Evolutionary conservation across 2,888 invertebrate genomes (phyloP).

Genomic region (Tetragnatha montana): DNA sequence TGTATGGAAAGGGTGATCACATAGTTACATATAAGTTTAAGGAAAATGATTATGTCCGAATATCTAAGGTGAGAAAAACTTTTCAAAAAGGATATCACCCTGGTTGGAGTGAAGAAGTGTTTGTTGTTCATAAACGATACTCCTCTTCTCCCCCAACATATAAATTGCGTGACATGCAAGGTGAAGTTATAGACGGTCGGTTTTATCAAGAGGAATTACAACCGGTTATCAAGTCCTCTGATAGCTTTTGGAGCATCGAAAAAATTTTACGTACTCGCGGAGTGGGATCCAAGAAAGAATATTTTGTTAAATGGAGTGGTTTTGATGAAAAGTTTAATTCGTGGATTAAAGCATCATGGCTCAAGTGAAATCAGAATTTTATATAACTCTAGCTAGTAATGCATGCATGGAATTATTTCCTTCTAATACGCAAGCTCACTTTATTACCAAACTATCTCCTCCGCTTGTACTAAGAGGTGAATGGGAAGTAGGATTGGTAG

Average conservation of each 20-base stretch:
- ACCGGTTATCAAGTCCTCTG: slow-evolving; percentile 4
- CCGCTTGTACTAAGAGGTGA: slow-evolving; percentile 70
- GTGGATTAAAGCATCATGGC: slow-evolving; percentile 26
- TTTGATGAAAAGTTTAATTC: slow-evolving; percentile 9
- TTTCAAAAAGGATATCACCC: slow-evolving; percentile 48
- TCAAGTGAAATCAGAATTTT: slow-evolving; percentile 25
- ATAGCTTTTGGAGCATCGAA: slow-evolving; percentile 25
- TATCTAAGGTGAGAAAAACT: not conserved
- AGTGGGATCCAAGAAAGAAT: slow-evolving; percentile 5
- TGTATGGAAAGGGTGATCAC: not conserved
- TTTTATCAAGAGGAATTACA: slow-evolving; percentile 52
- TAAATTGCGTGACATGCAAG: slow-evolving; percentile 3
- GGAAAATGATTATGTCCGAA: slow-evolving; percentile 7
- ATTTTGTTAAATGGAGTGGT: slow-evolving; percentile 33
- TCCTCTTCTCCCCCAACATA: not conserved
- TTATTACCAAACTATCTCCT: slow-evolving; percentile 72
- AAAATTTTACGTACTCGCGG: slow-evolving; percentile 25
- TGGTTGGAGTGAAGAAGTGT: slow-evolving; percentile 26
- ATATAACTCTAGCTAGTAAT: slow-evolving; percentile 72
- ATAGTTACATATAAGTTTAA: not conserved
- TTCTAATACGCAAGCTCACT: slow-evolving; percentile 73
- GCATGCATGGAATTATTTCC: slow-evolving; percentile 72
- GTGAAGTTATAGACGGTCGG: not conserved
- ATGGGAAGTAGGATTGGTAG: slow-evolving; percentile 73
- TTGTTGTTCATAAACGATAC: slow-evolving; percentile 15